Evolutionary conservation across 2,888 invertebrate species (phyloP), one percentile per base, ranked within the genome.

Genomic region (Pristionchus entomophagus): DNA sequence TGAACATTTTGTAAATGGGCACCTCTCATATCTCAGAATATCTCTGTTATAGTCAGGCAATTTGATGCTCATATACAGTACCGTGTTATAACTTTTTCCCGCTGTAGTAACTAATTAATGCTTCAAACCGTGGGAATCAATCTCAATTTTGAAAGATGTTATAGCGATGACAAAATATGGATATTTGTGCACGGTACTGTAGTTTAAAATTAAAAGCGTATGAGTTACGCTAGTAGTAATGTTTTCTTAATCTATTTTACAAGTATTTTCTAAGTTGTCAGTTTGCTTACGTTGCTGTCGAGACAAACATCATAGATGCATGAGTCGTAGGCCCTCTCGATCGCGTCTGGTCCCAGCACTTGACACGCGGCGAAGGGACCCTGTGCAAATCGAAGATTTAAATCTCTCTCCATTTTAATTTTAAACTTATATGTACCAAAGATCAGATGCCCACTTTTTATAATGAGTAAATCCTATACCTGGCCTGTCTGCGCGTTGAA

Each of bases 241-340:
- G n/a, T n/a, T n/a, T n/a, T n/a, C n/a, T n/a, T n/a, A n/a, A n/a
- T n/a, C n/a, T n/a, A n/a, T n/a, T n/a, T n/a, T n/a, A n/a, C n/a
- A n/a, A n/a, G n/a, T n/a, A n/a, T n/a, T n/a, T n/a, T n/a, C n/a
- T n/a, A n/a, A n/a, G 19, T 14, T 22, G 8, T 17, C 1, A 82
- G 8, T 8, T 19, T n/a, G 17, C 38, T 38, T 14, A 83, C 86
- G 14, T 84, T 83, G 32, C 85, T 86, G 81, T 89, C 87, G 26
- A 85, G 86, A 84, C 92, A 92, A 22, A 90, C 85, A 82, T 92
- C 92, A 86, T 89, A 91, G 45, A 91, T 87, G 84, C 92, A 92
- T 85, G 90, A 88, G 83, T 89, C 86, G 87, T 88, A 91, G 4
- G 69, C 77, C 29, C 29, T 69, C 41, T 89, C 82, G 29, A 89